Conservation (phyloP, 2,797 vertebrate genomes). For the Lycodopsis pacificus region DNA sequence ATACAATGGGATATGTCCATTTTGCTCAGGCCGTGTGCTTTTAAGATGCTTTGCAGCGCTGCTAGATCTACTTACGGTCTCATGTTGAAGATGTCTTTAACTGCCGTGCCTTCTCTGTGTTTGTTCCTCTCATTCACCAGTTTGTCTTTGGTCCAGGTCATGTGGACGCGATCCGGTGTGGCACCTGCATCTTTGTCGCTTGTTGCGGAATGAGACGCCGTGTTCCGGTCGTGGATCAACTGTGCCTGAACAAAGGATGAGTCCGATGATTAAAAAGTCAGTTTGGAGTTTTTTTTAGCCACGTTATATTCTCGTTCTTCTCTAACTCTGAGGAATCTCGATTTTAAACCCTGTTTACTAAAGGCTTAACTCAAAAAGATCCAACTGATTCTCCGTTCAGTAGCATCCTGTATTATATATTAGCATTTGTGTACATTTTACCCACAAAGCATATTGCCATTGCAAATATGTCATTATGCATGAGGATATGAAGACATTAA, state of each 20-base stretch:
- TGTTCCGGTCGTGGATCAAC: constrained; percentile 93
- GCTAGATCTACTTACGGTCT: constrained; percentile 89
- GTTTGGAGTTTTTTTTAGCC: neutral
- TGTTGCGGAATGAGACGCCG: constrained; percentile 82
- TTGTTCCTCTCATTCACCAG: constrained; percentile 87
- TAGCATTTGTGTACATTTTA: neutral
- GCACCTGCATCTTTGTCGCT: constrained; percentile 70
- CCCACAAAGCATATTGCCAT: neutral
- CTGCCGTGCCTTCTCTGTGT: constrained; percentile 84
- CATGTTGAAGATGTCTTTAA: constrained; percentile 94
- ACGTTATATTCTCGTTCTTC: too few relatives aligned
- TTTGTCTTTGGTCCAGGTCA: constrained; percentile 99
- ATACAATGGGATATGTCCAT: neutral
- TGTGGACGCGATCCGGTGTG: constrained; percentile 88
- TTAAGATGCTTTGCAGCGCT: neutral
- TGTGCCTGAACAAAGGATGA: constrained; percentile 84
- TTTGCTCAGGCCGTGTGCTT: neutral
- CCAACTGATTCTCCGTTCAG: neutral
- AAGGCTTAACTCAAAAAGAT: neutral
- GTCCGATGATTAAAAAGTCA: neutral
- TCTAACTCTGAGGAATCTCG: neutral
- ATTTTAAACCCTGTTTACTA: neutral
- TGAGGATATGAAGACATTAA: neutral
- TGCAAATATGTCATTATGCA: neutral
- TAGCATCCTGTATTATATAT: neutral